Evolutionary conservation across 1,140 invertebrate species (phyloP), one percentile per base, ranked within the genome.

Genomic region (Meteorus sp.): DNA sequence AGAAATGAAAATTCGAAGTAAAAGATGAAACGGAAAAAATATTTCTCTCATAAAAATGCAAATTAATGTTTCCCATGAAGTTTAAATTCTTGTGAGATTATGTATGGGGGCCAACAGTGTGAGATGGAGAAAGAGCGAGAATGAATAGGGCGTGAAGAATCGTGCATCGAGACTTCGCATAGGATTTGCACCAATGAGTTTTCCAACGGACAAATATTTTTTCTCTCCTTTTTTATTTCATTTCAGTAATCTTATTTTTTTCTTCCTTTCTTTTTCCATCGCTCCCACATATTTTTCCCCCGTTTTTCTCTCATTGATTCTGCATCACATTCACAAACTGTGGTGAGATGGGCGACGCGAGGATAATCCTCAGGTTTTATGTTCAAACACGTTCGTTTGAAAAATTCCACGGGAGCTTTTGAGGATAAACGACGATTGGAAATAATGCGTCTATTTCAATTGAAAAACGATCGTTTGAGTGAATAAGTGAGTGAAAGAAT

Each of bases 391-490:
- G 55, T 57, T 35, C 44, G 2, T 20, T 33, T 33, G 9, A 2
- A 45, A 45, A 45, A 47, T 56, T 56, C 43, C 54, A 45, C 29
- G 5, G 54, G 17, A 44, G 41, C 29, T 47, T 45, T 56, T 56
- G 43, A 20, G 35, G 33, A 39, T 39, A n/a, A n/a, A n/a, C n/a
- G 8, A 39, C 11, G 35, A 39, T 67, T 67, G 58, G n/a, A n/a
- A n/a, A n/a, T n/a, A n/a, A n/a, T n/a, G n/a, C n/a, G n/a, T n/a
- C n/a, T n/a, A n/a, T n/a, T n/a, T n/a, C n/a, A n/a, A n/a, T n/a
- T n/a, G n/a, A n/a, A n/a, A n/a, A n/a, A n/a, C n/a, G n/a, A n/a
- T n/a, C n/a, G n/a, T n/a, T n/a, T n/a, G n/a, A n/a, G n/a, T n/a
- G n/a, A n/a, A n/a, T n/a, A n/a, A n/a, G n/a, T n/a, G n/a, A n/a